phyloP scores from a whole-genome alignment of 35 echinoderm and acorn worm species.

The Strongylocentrotus purpuratus region DNA sequence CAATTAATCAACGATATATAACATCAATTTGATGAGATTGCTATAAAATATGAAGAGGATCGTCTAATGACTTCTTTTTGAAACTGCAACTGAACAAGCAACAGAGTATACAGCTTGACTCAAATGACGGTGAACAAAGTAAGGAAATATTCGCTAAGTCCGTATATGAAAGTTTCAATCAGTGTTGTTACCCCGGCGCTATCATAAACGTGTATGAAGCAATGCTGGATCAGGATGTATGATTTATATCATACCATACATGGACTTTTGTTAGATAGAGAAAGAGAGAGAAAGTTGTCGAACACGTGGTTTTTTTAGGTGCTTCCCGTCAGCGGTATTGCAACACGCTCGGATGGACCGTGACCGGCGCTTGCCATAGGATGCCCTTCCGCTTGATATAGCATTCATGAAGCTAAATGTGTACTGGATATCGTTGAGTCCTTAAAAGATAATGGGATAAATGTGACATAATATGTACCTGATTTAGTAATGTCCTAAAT shows the following conservation, averaged over 20 bases:
- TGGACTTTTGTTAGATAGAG: not conserved
- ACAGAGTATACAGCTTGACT: not conserved
- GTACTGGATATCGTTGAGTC: too few species aligned
- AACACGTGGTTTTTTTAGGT: not conserved
- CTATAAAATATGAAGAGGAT: not conserved
- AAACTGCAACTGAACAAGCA: not conserved
- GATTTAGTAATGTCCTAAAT: not conserved
- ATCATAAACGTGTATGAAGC: not conserved
- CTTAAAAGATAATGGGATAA: not conserved
- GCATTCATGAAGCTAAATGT: too few species aligned
- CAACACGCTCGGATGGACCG: not conserved
- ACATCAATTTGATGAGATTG: not conserved
- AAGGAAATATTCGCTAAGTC: not conserved
- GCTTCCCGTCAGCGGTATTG: not conserved
- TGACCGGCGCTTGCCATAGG: not conserved
- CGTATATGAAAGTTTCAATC: not conserved
- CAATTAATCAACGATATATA: too few species aligned
- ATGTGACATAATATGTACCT: not conserved
- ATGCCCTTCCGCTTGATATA: not conserved
- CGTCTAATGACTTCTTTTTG: not conserved
- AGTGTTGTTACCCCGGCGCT: not conserved
- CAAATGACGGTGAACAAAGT: not conserved
- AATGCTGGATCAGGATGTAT: not conserved
- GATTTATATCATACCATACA: not conserved
- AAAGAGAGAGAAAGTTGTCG: not conserved